These are phyloP conservation scores for Athalia circularis DNA, from an alignment of 2,888 invertebrate genomes.

Conservation along the genomic window DNA sequence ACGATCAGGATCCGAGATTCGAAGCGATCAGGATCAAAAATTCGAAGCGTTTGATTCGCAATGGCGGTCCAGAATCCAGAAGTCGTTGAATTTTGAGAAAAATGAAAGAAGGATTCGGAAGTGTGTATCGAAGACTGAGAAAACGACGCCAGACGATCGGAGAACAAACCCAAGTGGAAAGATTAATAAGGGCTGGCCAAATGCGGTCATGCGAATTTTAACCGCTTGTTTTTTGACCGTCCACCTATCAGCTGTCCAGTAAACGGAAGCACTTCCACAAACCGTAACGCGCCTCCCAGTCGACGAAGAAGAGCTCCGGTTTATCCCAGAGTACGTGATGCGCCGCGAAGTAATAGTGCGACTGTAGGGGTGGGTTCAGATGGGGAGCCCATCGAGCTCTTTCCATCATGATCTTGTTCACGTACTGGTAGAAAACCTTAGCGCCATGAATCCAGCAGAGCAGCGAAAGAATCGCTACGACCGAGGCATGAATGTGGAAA, in stretches of 20 bases:
- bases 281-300: slow-evolving; percentile 81
- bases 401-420: slow-evolving; percentile 77
- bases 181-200: too few relatives aligned
- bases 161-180: too few relatives aligned
- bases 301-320: slow-evolving; percentile 79
- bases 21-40: too few relatives aligned
- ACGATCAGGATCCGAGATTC: too few relatives aligned
- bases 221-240: too few relatives aligned
- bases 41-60: too few relatives aligned
- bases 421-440: slow-evolving; percentile 77
- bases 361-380: slow-evolving; percentile 79
- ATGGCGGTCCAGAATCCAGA: too few relatives aligned
- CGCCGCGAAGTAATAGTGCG: slow-evolving; percentile 76
- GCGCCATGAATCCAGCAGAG: slow-evolving; percentile 81
- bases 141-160: too few relatives aligned
- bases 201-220: too few relatives aligned
- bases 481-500: slow-evolving; percentile 79
- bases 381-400: slow-evolving; percentile 80
- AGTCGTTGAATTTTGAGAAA: too few relatives aligned
- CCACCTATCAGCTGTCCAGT: slow-evolving; percentile 35
- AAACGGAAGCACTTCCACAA: slow-evolving; percentile 79
- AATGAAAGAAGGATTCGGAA: too few relatives aligned
- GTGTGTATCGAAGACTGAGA: too few relatives aligned
- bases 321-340: slow-evolving; percentile 79
- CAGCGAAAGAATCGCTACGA: slow-evolving; percentile 79